phyloP scores from a whole-genome alignment of 2,888 invertebrate species.

The Limnephilus marmoratus region DNA sequence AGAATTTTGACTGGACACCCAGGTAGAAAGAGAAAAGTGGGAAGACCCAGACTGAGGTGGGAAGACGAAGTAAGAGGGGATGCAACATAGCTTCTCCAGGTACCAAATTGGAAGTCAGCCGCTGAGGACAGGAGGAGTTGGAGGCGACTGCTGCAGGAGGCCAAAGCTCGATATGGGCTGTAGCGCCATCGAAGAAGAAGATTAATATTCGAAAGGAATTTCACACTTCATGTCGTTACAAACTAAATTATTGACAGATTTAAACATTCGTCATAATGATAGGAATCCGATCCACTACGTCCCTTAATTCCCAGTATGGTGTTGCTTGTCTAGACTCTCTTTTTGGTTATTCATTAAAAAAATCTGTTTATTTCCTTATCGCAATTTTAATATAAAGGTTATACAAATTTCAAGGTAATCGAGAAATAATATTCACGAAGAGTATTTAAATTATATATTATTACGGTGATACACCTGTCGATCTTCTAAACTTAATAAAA shows the following conservation, averaged over 20 bases:
- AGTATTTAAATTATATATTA: neutral
- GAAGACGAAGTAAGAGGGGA: no score
- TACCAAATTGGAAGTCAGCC: no score
- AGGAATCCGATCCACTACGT: neutral
- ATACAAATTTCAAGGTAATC: neutral
- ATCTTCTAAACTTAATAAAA: neutral
- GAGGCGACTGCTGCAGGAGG: no score
- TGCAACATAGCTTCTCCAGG: no score
- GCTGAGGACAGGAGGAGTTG: no score
- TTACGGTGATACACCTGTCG: neutral
- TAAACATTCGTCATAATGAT: neutral
- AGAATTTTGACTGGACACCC: no score
- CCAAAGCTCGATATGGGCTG: no score
- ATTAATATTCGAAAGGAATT: neutral
- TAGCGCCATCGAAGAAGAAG: no score
- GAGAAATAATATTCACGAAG: neutral
- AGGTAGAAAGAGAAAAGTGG: no score
- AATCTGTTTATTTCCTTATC: neutral
- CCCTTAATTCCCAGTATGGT: no score
- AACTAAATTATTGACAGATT: neutral
- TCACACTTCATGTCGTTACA: neutral
- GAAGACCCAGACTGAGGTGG: no score
- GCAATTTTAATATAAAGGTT: neutral
- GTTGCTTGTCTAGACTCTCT: no score
- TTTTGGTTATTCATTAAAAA: neutral